Evolutionary conservation across 2,113 vertebrate genomes (phyloP), one percentile per base, ranked within the genome.

Genomic region (Apteryx owenii): DNA sequence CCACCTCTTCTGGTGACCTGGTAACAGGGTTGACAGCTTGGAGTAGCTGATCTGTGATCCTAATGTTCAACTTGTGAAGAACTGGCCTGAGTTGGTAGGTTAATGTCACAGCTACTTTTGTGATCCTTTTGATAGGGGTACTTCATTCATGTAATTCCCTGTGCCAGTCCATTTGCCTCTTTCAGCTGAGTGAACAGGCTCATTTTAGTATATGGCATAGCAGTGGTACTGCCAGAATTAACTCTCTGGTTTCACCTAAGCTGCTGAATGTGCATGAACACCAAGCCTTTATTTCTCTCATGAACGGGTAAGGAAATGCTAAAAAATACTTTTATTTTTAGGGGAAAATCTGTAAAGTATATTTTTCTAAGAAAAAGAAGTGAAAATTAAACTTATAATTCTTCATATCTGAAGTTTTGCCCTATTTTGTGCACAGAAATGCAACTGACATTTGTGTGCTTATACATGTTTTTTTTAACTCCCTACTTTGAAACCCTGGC

Each of bases 41-140:
- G 48, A 61, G 44, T 13, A 66, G 20, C 20, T 4, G 1, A 50
- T 56, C 17, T 28, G 76, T 75, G 73, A 17, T 53, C 6, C 1
- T 42, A 78, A 26, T 54, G 33, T 85, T 85, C 25, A 31, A 0
- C 69, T 72, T 79, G 10, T 65, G 54, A 51, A 44, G 61, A 85
- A 40, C 54, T 46, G 54, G 33, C 40, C 40, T 29, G 28, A 53
- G 54, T 21, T 7, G 31, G 40, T 68, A 9, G 28, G 22, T n/a
- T 51, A 11, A 44, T 50, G 66, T 77, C 68, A 33, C 53, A 46
- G 23, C n/a, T 75, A 2, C 70, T 69, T 51, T 21, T 42, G 28
- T 53, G 42, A 28, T 69, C 53, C 46, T 66, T 79, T 71, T 0
- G 0, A 0, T 48, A 17, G 38, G 56, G 64, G 5, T 75, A 5